A percentile compares a stretch with the other conserved stretches of the same genome.
These are phyloP conservation scores for Cecropterus lyciades DNA, from an alignment of 1,140 invertebrate species.

Conservation along the genomic window DNA sequence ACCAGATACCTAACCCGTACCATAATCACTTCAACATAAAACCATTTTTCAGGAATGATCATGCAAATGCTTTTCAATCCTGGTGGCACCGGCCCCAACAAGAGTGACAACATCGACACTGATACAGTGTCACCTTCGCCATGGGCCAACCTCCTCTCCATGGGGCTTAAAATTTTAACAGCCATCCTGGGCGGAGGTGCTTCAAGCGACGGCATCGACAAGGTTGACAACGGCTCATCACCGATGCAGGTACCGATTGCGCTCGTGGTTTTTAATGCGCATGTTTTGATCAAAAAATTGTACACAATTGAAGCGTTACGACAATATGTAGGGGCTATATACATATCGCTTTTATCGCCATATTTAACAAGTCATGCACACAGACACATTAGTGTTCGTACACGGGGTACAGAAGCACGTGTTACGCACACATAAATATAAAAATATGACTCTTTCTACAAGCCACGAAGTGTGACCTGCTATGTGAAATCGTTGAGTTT, in stretches of 20 bases:
- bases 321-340: background rate
- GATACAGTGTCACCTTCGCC: constrained; percentile 89
- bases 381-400: background rate
- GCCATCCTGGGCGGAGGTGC: constrained; percentile 91
- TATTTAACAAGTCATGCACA: background rate
- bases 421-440: background rate
- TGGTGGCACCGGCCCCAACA: constrained; percentile 88
- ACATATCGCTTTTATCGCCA: background rate
- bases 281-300: constrained; percentile 37
- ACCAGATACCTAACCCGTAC: too few species aligned
- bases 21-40: background rate
- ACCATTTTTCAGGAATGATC: constrained; percentile 85
- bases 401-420: background rate
- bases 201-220: constrained; percentile 92
- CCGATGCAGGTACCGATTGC: constrained; percentile 91
- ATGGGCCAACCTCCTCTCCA: constrained; percentile 93
- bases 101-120: constrained; percentile 90
- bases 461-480: too few species aligned
- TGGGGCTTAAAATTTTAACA: constrained; percentile 91
- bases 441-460: too few species aligned
- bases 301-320: constrained; percentile 10
- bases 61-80: constrained; percentile 94
- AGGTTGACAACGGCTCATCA: constrained; percentile 92
- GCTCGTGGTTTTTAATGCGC: constrained; percentile 31
- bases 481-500: background rate